Conservation (phyloP, 2,113 vertebrate genomes). For the Cochlearius cochlearius region DNA sequence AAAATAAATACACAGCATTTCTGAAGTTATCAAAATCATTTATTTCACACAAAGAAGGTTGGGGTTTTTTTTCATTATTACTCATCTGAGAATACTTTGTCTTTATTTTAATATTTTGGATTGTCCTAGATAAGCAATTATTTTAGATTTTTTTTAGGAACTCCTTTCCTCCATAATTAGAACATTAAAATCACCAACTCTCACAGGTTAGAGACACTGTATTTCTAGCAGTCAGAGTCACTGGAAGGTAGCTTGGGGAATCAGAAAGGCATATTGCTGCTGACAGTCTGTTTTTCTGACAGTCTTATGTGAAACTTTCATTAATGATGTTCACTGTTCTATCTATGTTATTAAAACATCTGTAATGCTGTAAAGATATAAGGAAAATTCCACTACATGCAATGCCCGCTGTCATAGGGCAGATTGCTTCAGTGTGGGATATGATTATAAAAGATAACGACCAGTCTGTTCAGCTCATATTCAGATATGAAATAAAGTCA, state of each 20-base stretch:
- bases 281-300: not conserved
- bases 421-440: not conserved
- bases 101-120: not conserved
- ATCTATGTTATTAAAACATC: not conserved
- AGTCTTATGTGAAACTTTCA: not conserved
- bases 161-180: not conserved
- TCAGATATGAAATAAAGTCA: not conserved
- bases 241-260: not conserved
- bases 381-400: not conserved
- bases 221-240: not conserved
- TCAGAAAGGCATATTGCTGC: not conserved
- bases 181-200: not conserved
- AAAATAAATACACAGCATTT: not conserved
- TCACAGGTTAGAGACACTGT: not conserved
- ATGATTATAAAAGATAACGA: not conserved
- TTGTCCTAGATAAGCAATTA: not conserved
- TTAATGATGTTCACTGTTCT: not conserved
- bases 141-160: not conserved
- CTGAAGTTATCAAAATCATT: not conserved
- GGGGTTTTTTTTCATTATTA: not conserved
- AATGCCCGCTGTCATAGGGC: not conserved
- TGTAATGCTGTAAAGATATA: not conserved
- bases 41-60: not conserved
- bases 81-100: not conserved
- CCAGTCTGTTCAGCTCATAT: not conserved